Evolutionary conservation across 2,113 vertebrate species (phyloP), one percentile per base, ranked within the genome.

Genomic region (Euleptes europaea): DNA sequence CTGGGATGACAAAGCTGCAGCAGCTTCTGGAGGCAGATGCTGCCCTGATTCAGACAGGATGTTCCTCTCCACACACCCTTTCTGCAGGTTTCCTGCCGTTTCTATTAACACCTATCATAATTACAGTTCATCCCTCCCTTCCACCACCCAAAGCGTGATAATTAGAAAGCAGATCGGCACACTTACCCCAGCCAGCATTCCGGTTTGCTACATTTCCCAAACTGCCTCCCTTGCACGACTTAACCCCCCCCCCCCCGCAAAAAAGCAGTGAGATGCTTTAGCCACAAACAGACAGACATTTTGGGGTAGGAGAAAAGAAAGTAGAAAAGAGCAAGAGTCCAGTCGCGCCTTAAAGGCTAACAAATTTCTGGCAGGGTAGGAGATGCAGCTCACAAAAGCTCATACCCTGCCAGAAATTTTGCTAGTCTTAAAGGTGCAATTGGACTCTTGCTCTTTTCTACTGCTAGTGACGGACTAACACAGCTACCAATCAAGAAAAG

Each of bases 21-120:
- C 15, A 66, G 40, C 54, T 71, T 40, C 65, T 40, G n/a, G 67
- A 69, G 67, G 28, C 82, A 81, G 90, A 88, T 85, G 85, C 78
- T 57, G 51, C 14, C 35, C 51, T 44, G 60, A 82, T 80, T 69
- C 14, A 69, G 65, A 5, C 60, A 77, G 10, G 72, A 76, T 73
- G 86, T 23, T 71, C 78, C 65, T 2, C 44, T n/a, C 31, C 21
- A 26, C 42, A 19, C 31, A 7, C 21, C 4, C 11, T 71, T 33
- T 12, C 35, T 10, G 14, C 5, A 44, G 2, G 35, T 47, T 35
- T 60, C 69, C 85, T 78, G 78, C 69, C 78, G 49, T 33, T 40
- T 28, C 4, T 75, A 26, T 78, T 10, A 13, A 0, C 4, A 15
- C 38, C 44, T 13, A 26, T 26, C 66, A 40, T 44, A 33, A 66